Conservation (phyloP, 2,113 vertebrate genomes). For the Syrmaticus mikado region DNA sequence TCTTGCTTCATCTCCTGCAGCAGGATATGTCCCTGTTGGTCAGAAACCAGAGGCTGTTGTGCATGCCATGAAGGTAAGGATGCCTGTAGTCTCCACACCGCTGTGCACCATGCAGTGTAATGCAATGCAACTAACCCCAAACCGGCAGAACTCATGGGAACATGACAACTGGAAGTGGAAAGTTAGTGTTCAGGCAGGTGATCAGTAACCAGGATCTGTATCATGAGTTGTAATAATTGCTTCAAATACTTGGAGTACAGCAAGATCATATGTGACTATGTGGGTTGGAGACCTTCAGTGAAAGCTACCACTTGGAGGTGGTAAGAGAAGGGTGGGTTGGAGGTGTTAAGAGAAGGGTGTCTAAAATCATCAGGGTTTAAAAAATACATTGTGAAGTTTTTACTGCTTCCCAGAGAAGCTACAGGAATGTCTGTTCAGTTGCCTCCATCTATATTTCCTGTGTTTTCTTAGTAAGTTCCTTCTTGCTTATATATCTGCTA, state of each 20-base stretch:
- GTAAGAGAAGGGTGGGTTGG: neutral
- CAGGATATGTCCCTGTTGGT: slow-evolving; percentile 84
- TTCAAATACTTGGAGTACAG: neutral
- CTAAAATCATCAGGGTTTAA: neutral
- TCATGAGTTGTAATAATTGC: neutral
- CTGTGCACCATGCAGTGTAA: neutral
- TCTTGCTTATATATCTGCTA: neutral
- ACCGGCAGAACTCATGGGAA: neutral
- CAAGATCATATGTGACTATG: neutral
- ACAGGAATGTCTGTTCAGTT: neutral
- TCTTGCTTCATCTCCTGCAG: slow-evolving; percentile 83
- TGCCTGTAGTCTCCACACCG: neutral
- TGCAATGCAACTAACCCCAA: neutral
- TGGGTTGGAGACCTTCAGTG: neutral
- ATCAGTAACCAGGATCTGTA: neutral
- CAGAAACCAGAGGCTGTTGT: slow-evolving; percentile 96
- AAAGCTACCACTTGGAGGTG: neutral
- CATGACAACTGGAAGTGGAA: neutral
- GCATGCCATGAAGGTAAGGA: slow-evolving; percentile 93
- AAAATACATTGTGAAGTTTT: neutral
- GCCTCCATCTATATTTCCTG: neutral
- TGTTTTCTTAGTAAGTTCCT: neutral
- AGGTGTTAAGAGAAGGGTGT: neutral
- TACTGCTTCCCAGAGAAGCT: neutral
- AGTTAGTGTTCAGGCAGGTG: neutral